Base-by-base conservation (phyloP, 2,888 invertebrate genomes). In the Trissolcus japonicus region DNA sequence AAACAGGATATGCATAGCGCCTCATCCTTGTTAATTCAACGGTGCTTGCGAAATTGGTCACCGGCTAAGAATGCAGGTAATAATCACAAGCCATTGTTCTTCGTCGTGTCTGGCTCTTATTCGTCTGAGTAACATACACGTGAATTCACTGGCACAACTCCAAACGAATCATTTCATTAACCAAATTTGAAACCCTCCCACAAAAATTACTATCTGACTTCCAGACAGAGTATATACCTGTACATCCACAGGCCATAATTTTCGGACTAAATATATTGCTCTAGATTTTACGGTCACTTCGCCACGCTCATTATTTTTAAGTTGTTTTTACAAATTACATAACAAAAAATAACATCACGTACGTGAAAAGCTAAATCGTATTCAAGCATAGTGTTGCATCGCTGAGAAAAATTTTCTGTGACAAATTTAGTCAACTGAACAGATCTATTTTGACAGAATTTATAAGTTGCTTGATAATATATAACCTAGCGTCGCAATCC, bases 1-100 rank as follows among this genome's bases (percentile, higher is more conserved):
- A 57, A 76, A 69, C 75, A 60, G 75, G 75, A 76, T 75, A 75
- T 76, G 66, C 61, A n/a, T n/a, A 71, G 71, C 69, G 50, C 63
- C 71, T 69, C 65, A 76, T 69, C 69, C 69, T 69, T 56, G 76
- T 56, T 57, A 65, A 69, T 60, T 51, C 69, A 61, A 40, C 65
- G 69, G 50, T 54, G 65, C 76, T 76, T 56, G 46, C 54, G 60
- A 69, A 69, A 76, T 55, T 76, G 69, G 65, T 69, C 69, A 68
- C 63, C 75, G 67, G 63, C 57, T 53, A 75, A 68, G 69, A 68
- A 69, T 75, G 65, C 53, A 43, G 51, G 55, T 74, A 74, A 74
- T 69, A 59, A 69, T 69, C 63, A 48, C 55, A 59, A 57, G 54
- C 68, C 75, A 63, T 75, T 75, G 75, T 75, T 75, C 46, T 16